Percentiles rank a stretch among this genome's conserved stretches.
Evolutionary conservation across 2,888 invertebrate species (phyloP).

Genomic region (Colletes collaris): DNA sequence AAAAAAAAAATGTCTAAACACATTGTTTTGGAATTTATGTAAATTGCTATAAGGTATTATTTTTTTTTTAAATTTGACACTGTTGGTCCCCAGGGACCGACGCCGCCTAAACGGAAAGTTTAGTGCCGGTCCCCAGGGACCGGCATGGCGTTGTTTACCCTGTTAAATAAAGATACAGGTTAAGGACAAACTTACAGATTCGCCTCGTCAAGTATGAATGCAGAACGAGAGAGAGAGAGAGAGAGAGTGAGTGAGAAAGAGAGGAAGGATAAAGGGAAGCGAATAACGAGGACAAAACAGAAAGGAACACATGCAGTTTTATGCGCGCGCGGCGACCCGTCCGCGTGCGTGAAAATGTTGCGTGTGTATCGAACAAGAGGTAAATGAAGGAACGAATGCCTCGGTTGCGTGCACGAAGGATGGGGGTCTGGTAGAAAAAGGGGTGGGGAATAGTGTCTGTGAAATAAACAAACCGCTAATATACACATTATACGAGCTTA

Average conservation of each 20-base stretch:
- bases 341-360: slow-evolving; percentile 12
- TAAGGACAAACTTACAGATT: slow-evolving; percentile 31
- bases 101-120: too few species aligned
- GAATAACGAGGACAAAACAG: not conserved
- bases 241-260: not conserved
- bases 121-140: too few species aligned
- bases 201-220: slow-evolving; percentile 17
- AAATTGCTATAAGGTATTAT: too few species aligned
- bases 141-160: too few species aligned
- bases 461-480: slow-evolving; percentile 52
- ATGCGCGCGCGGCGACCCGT: not conserved
- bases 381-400: slow-evolving; percentile 29
- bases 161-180: not conserved
- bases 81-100: too few species aligned
- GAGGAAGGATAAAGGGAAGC: too few species aligned
- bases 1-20: too few species aligned
- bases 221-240: not conserved
- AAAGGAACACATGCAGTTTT: slow-evolving; percentile 3
- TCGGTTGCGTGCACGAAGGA: slow-evolving; percentile 61
- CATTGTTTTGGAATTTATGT: too few species aligned
- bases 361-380: slow-evolving; percentile 25
- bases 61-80: too few species aligned
- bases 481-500: slow-evolving; percentile 33
- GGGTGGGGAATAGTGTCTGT: slow-evolving; percentile 73
- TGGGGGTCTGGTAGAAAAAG: slow-evolving; percentile 68